Base-by-base conservation (phyloP, 2,113 vertebrate genomes). In the Lonchura striata region DNA sequence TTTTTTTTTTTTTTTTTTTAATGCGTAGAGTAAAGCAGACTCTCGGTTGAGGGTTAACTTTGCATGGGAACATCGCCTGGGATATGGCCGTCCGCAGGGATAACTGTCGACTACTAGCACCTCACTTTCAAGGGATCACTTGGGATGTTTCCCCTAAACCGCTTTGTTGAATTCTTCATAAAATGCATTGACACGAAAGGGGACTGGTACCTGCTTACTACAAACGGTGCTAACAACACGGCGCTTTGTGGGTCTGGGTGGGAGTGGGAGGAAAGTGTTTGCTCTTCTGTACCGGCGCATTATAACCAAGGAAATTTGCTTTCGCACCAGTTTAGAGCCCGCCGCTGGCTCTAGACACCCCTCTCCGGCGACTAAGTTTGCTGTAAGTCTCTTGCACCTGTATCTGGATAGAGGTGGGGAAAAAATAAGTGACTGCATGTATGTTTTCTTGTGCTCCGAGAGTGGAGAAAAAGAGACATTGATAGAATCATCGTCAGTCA, bases 311-410 rank as follows among this genome's bases (percentile, higher is more conserved):
- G 17, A 41, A 74, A 74, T 65, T 24, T 18, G 31, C 33, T 82
- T 74, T 86, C 9, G 5, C 49, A 13, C 37, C 69, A 19, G 4
- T 44, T 87, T 35, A 42, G 74, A 89, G 53, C 56, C 57, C 10
- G 3, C 8, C 15, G 21, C 50, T 46, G 44, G 10, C 56, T 81
- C 61, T 44, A 81, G 50, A 74, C 57, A 53, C 6, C 20, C 13
- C 8, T 68, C 22, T 86, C 68, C 37, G 1, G 2, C 54, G 20
- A 54, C 35, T 42, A 5, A 54, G 35, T 78, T 79, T 87, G 19
- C 37, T 49, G 70, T 13, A 56, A 69, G 37, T 33, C 23, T 42
- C 39, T 53, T 90, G 69, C 94, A 96, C 94, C 83, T 97, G 88
- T 76, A 63, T 84, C 24, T 91, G 61, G 44, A 37, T 8, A 52